Percentiles rank a stretch among this genome's conserved stretches.
Conservation (phyloP, 2,797 vertebrate genomes). For the Falco novaeseelandiae region DNA sequence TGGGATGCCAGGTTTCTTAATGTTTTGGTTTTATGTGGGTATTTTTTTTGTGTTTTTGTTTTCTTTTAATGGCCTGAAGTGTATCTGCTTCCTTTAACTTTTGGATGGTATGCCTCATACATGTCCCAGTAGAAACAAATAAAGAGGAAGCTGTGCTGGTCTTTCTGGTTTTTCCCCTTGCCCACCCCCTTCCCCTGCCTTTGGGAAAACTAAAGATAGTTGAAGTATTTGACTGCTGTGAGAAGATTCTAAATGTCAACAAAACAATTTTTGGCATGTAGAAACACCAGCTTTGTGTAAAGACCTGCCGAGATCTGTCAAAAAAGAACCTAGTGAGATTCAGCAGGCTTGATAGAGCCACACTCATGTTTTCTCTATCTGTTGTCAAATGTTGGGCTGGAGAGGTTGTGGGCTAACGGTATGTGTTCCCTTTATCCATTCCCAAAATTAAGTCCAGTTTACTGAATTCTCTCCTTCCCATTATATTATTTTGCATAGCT, state of each 20-base stretch:
- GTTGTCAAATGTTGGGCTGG: background rate
- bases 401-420: background rate
- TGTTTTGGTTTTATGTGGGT: background rate
- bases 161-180: background rate
- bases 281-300: background rate
- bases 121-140: background rate
- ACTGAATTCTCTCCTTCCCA: background rate
- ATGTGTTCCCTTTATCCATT: background rate
- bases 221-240: background rate
- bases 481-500: background rate
- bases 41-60: background rate
- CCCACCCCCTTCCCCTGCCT: accelerated
- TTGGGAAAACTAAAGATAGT: background rate
- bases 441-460: background rate
- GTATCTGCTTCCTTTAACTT: background rate
- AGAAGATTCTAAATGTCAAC: background rate
- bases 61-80: background rate
- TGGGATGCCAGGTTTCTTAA: background rate
- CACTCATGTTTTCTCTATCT: background rate
- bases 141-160: background rate
- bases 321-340: background rate
- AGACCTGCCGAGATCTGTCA: background rate
- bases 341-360: background rate
- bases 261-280: background rate
- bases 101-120: background rate